A percentile compares a stretch with the other conserved stretches of the same genome.
Conservation (phyloP, 2,888 invertebrate genomes). For the Psylliodes chrysocephalus region DNA sequence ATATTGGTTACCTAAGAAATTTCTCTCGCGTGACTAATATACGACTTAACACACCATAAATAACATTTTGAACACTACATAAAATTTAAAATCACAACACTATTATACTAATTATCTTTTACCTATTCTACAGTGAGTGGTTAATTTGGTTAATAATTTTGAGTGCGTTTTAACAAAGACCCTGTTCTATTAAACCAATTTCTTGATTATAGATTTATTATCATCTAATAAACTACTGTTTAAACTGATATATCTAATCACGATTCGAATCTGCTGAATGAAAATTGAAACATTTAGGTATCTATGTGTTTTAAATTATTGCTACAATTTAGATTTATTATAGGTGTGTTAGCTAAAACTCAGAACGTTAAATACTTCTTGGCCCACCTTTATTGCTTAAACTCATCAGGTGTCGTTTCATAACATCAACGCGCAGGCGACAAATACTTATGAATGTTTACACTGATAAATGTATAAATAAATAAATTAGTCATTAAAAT, state of each 20-base stretch:
- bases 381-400: conserved; percentile 8
- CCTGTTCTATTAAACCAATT: too few species aligned
- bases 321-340: background rate
- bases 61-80: too few species aligned
- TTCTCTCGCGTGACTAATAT: too few species aligned
- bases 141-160: too few species aligned
- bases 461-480: background rate
- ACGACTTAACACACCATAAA: too few species aligned
- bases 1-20: too few species aligned
- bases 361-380: background rate
- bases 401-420: conserved; percentile 8
- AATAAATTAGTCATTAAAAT: background rate
- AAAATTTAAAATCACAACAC: too few species aligned
- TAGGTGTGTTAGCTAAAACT: background rate
- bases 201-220: too few species aligned
- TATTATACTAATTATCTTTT: too few species aligned
- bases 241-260: background rate
- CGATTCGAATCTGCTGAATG: background rate
- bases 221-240: too few species aligned
- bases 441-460: background rate
- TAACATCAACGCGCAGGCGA: conserved; percentile 4
- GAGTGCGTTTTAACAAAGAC: too few species aligned
- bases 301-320: background rate
- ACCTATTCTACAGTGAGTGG: too few species aligned
- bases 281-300: background rate